Evolutionary conservation across 2,888 invertebrate genomes (phyloP).

Genomic region (Caenorhabditis uteleia): DNA sequence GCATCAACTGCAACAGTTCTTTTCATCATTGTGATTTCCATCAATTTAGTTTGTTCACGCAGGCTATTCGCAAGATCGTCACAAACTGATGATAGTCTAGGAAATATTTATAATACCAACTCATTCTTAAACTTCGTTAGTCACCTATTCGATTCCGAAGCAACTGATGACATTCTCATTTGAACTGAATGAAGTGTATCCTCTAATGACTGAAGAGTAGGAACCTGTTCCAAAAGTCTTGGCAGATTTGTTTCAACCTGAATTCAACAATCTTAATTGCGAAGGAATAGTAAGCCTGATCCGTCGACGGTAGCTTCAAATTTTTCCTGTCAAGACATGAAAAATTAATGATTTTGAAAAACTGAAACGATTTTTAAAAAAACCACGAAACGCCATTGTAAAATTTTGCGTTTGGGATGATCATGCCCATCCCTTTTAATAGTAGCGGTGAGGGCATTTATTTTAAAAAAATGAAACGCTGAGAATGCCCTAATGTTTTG

Average conservation of each 20-base stretch:
- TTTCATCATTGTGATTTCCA: conserved; percentile 30
- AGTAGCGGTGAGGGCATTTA: too few species aligned
- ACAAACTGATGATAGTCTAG: conserved; percentile 17
- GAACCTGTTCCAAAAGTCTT: conserved; percentile 64
- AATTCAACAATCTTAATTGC: too few species aligned
- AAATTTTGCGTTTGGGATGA: too few species aligned
- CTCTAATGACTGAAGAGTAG: conserved; percentile 63
- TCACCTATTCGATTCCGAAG: conserved; percentile 29
- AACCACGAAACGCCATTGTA: too few species aligned
- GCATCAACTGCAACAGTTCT: conserved; percentile 48
- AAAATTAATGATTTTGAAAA: too few species aligned
- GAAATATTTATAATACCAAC: too few species aligned
- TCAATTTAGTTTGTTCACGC: conserved; percentile 25
- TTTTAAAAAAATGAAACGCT: too few species aligned
- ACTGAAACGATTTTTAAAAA: too few species aligned
- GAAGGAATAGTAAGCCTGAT: too few species aligned
- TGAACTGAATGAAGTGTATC: conserved; percentile 52
- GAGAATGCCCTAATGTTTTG: too few species aligned
- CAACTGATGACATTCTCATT: conserved; percentile 36
- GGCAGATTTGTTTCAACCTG: conserved; percentile 66
- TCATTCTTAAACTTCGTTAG: too few species aligned
- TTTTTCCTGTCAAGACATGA: conserved; percentile 2
- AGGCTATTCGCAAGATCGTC: conserved; percentile 24
- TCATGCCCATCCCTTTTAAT: too few species aligned
- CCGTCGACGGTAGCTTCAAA: not conserved